A percentile compares a stretch with the other conserved stretches of the same genome.
Evolutionary conservation across 2,113 vertebrate genomes (phyloP).

Genomic region (Trichomycterus rosablanca): DNA sequence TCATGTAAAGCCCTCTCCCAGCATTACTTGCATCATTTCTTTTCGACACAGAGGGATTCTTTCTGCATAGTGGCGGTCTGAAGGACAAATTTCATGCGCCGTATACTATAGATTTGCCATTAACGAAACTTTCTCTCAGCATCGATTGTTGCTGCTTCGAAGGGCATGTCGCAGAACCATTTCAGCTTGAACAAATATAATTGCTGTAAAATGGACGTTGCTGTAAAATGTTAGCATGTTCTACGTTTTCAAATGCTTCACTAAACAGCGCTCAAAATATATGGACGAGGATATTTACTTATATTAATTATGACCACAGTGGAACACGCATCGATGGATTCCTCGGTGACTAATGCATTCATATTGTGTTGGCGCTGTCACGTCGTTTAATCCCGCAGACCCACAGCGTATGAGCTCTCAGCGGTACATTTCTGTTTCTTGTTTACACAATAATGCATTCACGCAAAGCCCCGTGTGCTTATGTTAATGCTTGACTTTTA

Average conservation of each 20-base stretch:
- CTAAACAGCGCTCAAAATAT: too few species aligned
- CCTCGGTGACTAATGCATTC: too few species aligned
- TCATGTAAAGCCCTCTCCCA: too few species aligned
- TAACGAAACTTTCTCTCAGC: background rate
- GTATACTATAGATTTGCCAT: background rate
- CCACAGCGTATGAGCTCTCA: background rate
- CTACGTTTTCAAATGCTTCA: too few species aligned
- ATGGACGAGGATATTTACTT: too few species aligned
- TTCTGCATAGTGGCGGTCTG: background rate
- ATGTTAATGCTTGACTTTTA: conserved; percentile 43
- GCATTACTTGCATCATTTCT: too few species aligned
- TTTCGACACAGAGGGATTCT: background rate
- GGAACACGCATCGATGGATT: too few species aligned
- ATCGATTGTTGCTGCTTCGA: conserved; percentile 3
- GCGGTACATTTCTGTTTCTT: conserved; percentile 21
- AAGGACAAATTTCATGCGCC: background rate
- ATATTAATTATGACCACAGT: too few species aligned
- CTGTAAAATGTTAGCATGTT: background rate
- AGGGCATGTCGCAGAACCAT: background rate
- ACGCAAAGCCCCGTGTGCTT: conserved; percentile 21
- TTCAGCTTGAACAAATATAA: background rate
- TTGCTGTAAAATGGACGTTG: background rate
- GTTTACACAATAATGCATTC: conserved; percentile 32
- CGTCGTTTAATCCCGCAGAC: conserved; percentile 14
- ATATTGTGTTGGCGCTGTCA: too few species aligned